Base-by-base conservation (phyloP, 2,113 vertebrate genomes). In the Sturnus vulgaris region DNA sequence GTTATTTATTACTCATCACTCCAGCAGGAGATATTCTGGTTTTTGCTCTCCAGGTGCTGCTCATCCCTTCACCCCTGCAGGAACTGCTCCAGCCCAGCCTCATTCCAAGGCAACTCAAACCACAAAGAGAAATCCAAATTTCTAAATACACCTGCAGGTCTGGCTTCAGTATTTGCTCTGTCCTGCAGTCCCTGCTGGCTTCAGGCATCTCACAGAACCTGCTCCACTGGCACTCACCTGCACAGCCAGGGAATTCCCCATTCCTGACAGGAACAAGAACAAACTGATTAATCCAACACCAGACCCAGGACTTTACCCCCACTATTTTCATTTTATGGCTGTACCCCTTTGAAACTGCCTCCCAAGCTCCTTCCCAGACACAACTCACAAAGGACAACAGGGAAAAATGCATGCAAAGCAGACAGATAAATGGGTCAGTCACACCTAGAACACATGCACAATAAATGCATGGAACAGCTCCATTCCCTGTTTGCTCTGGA, bases 381-480 rank as follows among this genome's bases (percentile, higher is more conserved):
- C 10, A 16, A 63, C 28, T 82, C 71, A 56, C n/a, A 33, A 18
- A 37, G 28, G 16, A 35, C 12, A 73, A 2, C 0, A 31, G 31
- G 25, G 44, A 77, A 55, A 12, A 53, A 73, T 1, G 18, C 64
- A n/a, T 20, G 8, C 22, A 2, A 35, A 68, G 64, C 56, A 55
- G 56, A 23, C 12, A 53, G 0, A 14, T 16, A 47, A 63, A 69
- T 10, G 44, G 50, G 35, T 42, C 40, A 8, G 25, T 31, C 37
- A 49, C 28, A 19, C 28, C 31, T 0, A 35, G 47, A 35, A 52
- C 5, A 47, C 14, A 39, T 4, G 55, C 61, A 9, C 0, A 2
- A n/a, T 2, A 11, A 64, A 66, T 4, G 0, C 3, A 5, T 1
- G 46, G 37, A 80, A 40, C 37, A 64, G 50, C 39, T 39, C 39